Percentiles rank a stretch among this genome's conserved stretches.
Evolutionary conservation across 2,797 vertebrate species (phyloP).

Genomic region (Malacoraja senta): DNA sequence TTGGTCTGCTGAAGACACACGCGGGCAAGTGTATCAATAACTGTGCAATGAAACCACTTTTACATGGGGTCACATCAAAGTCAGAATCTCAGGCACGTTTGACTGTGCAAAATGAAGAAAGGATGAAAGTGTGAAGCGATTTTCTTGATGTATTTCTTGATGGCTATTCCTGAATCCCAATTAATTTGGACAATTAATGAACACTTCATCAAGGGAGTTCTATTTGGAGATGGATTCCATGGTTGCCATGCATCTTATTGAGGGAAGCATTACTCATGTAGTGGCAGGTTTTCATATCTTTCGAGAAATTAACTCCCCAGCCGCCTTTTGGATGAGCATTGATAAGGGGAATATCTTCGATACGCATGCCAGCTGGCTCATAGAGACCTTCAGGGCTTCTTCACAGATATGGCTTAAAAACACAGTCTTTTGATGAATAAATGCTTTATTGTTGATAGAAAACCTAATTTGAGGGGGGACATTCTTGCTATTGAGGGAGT

Average conservation of each 20-base stretch:
- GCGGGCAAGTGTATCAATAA: background rate
- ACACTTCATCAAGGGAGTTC: background rate
- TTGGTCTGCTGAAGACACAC: background rate
- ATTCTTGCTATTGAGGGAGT: too few species aligned
- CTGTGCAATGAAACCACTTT: background rate
- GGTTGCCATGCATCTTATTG: background rate
- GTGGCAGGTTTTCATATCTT: too few species aligned
- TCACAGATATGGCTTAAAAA: too few species aligned
- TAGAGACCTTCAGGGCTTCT: too few species aligned
- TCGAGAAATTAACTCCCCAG: too few species aligned
- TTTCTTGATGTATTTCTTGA: background rate
- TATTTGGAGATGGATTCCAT: background rate
- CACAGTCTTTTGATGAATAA: too few species aligned
- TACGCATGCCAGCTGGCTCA: too few species aligned
- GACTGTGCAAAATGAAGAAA: background rate
- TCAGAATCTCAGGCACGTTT: background rate
- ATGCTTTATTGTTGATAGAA: too few species aligned
- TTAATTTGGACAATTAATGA: background rate
- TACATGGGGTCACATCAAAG: background rate
- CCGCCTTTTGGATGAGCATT: too few species aligned
- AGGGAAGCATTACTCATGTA: background rate
- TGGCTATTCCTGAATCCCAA: background rate
- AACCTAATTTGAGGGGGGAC: too few species aligned
- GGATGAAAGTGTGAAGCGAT: background rate
- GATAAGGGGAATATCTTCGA: too few species aligned